Evolutionary conservation across 2,113 vertebrate species (phyloP), one percentile per base, ranked within the genome.

Genomic region (Lasiurus cinereus): DNA sequence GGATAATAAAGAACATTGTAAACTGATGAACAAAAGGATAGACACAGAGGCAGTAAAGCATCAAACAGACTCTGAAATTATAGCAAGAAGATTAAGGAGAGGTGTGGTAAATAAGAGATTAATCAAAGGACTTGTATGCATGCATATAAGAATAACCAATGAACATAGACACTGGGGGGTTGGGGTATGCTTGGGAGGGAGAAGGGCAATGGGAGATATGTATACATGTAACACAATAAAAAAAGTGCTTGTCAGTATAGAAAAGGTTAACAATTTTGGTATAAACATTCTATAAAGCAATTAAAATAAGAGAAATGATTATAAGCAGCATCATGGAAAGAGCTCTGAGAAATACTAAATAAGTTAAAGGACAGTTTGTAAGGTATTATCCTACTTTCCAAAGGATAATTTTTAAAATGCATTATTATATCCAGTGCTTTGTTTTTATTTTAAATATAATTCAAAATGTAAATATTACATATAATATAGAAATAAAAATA

Each of bases 351-450:
- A 69, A 48, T 5, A 16, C 19, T 27, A 64, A 90, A 22, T 48
- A 27, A 70, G 31, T 29, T 50, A 76, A 90, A 67, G 18, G 52
- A 27, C 31, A 54, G 27, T 16, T 73, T 69, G 10, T 74, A 6
- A 94, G 52, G 4, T 66, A 69, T 86, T 27, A 64, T 48, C 5
- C 52, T 5, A 27, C 27, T 74, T 88, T 83, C 67, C 43, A 19
- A 95, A 92, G 77, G 27, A 56, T 27, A 50, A 70, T 39, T 91
- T 77, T 77, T 67, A n/a, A 76, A 73, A 87, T 39, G 12, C 24
- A n/a, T 72, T 69, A 36, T 69, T n/a, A 64, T 52, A 69, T 54
- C 76, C 36, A 62, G 8, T 18, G 33, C 2, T 59, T 77, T 79
- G 56, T 84, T 67, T 52, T 83, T 9, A 86, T 90, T 79, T 72